Evolutionary conservation across 2,888 invertebrate genomes (phyloP).

Genomic region (Keiferia lycopersicella): DNA sequence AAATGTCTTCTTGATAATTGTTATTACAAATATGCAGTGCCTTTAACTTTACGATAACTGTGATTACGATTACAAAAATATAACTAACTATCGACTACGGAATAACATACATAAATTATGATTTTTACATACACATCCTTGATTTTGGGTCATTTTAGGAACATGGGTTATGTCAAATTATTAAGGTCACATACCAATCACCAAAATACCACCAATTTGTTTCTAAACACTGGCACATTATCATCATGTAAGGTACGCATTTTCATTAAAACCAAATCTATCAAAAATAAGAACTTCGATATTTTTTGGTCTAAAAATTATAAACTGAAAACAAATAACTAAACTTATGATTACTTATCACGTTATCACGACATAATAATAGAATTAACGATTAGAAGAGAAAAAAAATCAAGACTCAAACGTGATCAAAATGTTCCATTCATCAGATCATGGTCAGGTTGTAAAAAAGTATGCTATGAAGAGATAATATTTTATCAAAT

Average conservation of each 20-base stretch:
- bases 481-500: not conserved
- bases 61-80: constrained; percentile 77
- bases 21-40: constrained; percentile 25
- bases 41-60: constrained; percentile 50
- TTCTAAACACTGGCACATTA: constrained; percentile 22
- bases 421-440: not conserved
- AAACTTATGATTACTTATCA: not conserved
- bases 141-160: constrained; percentile 52
- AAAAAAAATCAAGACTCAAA: constrained; percentile 1
- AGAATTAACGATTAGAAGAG: not conserved
- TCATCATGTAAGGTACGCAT: constrained; percentile 20
- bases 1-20: constrained; percentile 20
- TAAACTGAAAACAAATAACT: constrained; percentile 13
- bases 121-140: constrained; percentile 52
- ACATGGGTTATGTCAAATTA: constrained; percentile 50
- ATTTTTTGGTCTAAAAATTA: constrained; percentile 21
- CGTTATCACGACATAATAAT: constrained; percentile 10
- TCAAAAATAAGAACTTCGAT: constrained; percentile 19
- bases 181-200: constrained; percentile 32
- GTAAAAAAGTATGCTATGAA: not conserved
- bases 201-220: constrained; percentile 30
- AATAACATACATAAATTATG: constrained; percentile 66
- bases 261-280: constrained; percentile 12
- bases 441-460: constrained; percentile 13
- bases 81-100: constrained; percentile 67